Evolutionary conservation across 2,113 vertebrate genomes (phyloP), one percentile per base, ranked within the genome.

Genomic region (Hippotragus niger): DNA sequence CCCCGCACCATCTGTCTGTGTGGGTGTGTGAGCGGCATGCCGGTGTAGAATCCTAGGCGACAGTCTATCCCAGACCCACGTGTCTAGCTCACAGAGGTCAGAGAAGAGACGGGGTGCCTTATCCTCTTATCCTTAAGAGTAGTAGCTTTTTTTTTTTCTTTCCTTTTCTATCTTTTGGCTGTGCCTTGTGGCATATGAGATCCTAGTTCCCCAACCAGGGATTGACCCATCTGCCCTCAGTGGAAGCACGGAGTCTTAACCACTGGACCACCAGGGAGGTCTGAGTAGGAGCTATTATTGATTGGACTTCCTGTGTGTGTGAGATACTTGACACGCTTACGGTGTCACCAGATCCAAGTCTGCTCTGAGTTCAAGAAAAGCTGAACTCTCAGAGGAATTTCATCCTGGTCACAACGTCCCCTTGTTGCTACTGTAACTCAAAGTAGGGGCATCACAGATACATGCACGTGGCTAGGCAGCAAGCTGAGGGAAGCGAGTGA

Each of bases 281-380:
- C 36, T 43, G 19, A 58, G n/a, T 8, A n/a, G 78, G 45, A 13
- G 5, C 57, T 52, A 6, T 83, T 88, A 40, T 23, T 23, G 23
- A 23, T 85, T 47, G 80, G 40, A n/a, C 40, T 84, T 85, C 6
- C 25, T 88, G 36, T 31, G 36, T 31, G 27, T 55, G 13, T 0
- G 1, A 71, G n/a, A 13, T 36, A 11, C 33, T 64, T 80, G 50
- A 64, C 7, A 16, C 0, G 0, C 19, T 47, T n/a, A 50, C 1
- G 47, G 13, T 71, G 78, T 80, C 82, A 53, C 31, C 50, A 80
- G 27, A 40, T 31, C 50, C 60, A 45, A 27, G 19, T 19, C 31
- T 83, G 62, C 55, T 86, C 16, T 57, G 45, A 87, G 55, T 47
- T 83, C 80, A 33, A 43, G 47, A 47, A 86, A 86, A 45, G 40